Evolutionary conservation across 1,140 invertebrate species (phyloP).

Genomic region (Pseudobourletiella spinata): DNA sequence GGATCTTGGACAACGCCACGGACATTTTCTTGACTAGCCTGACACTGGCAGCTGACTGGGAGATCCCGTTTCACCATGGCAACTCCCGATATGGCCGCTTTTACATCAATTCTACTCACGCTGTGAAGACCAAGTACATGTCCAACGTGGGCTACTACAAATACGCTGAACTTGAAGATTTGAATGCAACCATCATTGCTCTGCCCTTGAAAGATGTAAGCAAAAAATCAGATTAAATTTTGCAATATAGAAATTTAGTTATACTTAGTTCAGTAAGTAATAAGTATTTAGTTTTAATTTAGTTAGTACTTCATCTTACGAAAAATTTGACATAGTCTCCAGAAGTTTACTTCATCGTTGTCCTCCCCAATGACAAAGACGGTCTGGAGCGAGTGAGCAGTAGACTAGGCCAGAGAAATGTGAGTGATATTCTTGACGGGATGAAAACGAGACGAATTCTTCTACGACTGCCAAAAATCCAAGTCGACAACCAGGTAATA

Average conservation of each 20-base stretch:
- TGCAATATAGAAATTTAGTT: neutral
- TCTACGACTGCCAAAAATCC: constrained; percentile 10
- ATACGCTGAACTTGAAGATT: constrained; percentile 21
- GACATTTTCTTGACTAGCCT: constrained; percentile 28
- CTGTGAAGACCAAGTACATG: constrained; percentile 27
- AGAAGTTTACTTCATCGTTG: constrained; percentile 9
- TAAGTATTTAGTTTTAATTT: neutral
- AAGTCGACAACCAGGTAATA: constrained; percentile 31
- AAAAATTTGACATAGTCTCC: neutral
- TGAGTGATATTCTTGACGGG: constrained; percentile 1
- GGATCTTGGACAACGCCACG: constrained; percentile 1
- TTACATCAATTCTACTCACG: constrained; percentile 33
- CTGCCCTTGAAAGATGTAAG: constrained; percentile 30
- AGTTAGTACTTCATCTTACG: neutral
- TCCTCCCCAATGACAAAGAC: constrained; percentile 8
- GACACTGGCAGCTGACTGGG: constrained; percentile 19
- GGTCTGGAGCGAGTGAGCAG: constrained; percentile 5
- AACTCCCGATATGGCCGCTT: constrained; percentile 20
- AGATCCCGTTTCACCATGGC: constrained; percentile 28
- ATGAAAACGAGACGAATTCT: constrained; percentile 1
- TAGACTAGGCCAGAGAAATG: constrained; percentile 1
- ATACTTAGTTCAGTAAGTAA: neutral
- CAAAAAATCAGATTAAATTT: neutral
- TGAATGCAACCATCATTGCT: constrained; percentile 21
- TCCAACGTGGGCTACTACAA: constrained; percentile 31